Evolutionary conservation across 2,797 vertebrate species (phyloP), one percentile per base, ranked within the genome.

Genomic region (Chelonia mydas): DNA sequence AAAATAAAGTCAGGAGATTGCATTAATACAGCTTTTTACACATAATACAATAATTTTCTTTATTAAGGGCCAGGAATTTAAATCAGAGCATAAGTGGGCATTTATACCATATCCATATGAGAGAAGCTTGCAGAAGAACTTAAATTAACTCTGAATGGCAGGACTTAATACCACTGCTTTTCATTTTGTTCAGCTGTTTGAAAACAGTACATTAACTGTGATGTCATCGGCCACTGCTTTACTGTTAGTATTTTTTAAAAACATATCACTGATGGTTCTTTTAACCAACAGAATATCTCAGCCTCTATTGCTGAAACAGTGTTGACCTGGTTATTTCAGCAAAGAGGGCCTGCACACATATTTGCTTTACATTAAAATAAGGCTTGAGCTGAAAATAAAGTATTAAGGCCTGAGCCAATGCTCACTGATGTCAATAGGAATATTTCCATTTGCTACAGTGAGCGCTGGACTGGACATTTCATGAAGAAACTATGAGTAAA

Each of bases 1-100:
- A 91, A 94, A 92, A 0, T 0, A 4, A 49, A 77, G 92, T 91
- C 97, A 95, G 89, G 80, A 54, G 78, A 88, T 91, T 95, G 94
- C 90, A 94, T 54, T 0, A 0, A 77, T 9, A 41, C 12, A 65
- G 89, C 89, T 92, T 96, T 97, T 94, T 87, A 88, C 87, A 96
- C 89, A 82, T 85, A 96, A 97, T 91, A 97, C 96, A 97, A 96
- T 94, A 57, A 96, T 96, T 97, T 97, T 94, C 95, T 97, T 89
- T 94, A 93, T 91, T 92, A 96, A 96, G 86, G 72, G 57, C 77
- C 86, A 68, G 87, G 50, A 92, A 94, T 50, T 51, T 80, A 94
- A 95, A 96, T 95, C 87, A 80, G 94, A 65, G 86, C 87, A 96
- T 96, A 97, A 96, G 96, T 96, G 96, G 87, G 86, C 86, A 93